A percentile compares a stretch with the other conserved stretches of the same genome.
Conservation (phyloP, 2,797 vertebrate genomes). For the Ctenosaura bakeri region DNA sequence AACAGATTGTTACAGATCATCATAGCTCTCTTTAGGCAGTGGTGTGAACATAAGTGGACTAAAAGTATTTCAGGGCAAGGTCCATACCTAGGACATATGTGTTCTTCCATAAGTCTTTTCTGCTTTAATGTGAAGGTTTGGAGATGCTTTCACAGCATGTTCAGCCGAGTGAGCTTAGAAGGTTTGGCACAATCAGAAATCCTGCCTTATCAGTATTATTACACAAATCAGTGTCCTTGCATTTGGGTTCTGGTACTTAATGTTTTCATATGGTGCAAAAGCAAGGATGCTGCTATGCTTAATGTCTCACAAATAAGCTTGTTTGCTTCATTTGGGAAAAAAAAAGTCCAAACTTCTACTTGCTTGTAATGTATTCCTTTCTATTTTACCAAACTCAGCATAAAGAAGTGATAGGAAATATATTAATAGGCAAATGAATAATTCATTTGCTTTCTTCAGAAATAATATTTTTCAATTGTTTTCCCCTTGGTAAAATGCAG, state of each 20-base stretch:
- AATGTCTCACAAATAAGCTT: conserved; percentile 9
- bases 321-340: conserved; percentile 14
- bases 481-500: conserved; percentile 41
- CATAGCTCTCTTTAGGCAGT: neutral
- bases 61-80: neutral
- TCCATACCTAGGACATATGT: neutral
- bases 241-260: neutral
- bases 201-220: neutral
- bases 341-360: conserved; percentile 8
- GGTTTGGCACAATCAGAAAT: neutral
- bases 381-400: conserved; percentile 15
- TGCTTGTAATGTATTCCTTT: neutral
- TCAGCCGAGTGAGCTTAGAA: neutral
- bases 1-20: neutral
- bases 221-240: neutral
- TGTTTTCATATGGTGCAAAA: neutral
- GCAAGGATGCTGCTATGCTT: neutral
- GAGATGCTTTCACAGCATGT: neutral
- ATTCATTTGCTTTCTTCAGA: conserved; percentile 46
- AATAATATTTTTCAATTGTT: conserved; percentile 44
- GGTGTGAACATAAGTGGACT: neutral
- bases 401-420: conserved; percentile 25
- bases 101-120: neutral
- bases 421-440: conserved; percentile 45
- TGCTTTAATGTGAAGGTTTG: neutral